Conservation (phyloP, 2,113 vertebrate species). For the Takifugu flavidus region DNA sequence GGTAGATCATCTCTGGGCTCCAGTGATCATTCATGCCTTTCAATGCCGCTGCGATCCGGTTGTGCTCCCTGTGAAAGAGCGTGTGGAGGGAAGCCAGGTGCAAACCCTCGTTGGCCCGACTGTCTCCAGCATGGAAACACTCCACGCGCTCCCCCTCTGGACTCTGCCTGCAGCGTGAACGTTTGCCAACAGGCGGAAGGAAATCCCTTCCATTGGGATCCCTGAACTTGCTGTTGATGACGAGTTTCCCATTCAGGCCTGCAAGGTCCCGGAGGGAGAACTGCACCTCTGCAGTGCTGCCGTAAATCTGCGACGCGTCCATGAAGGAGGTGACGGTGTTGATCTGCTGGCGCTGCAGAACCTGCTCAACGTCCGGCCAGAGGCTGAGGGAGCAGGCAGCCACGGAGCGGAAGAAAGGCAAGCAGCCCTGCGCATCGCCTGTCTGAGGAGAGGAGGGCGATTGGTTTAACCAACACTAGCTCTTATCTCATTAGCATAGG, state of each 20-base stretch:
- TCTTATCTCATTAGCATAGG: no score
- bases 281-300: constrained; percentile 70
- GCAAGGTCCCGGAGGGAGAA: constrained; percentile 77
- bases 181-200: constrained; percentile 77
- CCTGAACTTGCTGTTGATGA: constrained; percentile 68
- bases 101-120: constrained; percentile 82
- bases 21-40: constrained; percentile 82
- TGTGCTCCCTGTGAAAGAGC: constrained; percentile 91
- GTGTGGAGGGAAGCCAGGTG: constrained; percentile 83
- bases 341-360: constrained; percentile 82
- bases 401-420: constrained; percentile 87
- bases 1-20: constrained; percentile 80
- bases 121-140: constrained; percentile 88
- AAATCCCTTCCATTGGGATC: constrained; percentile 74
- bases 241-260: constrained; percentile 80
- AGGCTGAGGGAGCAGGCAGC: constrained; percentile 71
- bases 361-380: not conserved
- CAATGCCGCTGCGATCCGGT: constrained; percentile 79
- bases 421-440: constrained; percentile 60
- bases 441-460: constrained; percentile 62
- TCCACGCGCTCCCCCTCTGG: constrained; percentile 69
- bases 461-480: not conserved
- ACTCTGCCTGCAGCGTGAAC: constrained; percentile 74
- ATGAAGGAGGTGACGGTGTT: constrained; percentile 88
- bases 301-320: constrained; percentile 89